phyloP scores from a whole-genome alignment of 1,140 invertebrate genomes.

The Drosophila bifasciata region DNA sequence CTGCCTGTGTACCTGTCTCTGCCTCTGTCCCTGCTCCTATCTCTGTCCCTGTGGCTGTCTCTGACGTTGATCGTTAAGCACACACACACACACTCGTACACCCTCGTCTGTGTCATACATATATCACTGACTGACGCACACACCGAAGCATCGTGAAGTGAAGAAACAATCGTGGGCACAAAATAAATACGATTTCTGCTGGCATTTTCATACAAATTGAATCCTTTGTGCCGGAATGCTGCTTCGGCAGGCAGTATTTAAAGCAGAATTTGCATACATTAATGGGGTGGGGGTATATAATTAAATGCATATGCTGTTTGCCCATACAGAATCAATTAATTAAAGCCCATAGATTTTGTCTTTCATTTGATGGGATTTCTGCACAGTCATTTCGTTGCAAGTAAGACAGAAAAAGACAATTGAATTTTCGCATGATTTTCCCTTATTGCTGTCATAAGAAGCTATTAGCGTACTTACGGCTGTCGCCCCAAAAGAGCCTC shows the following conservation, averaged over 20 bases:
- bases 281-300: constrained; percentile 1
- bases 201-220: constrained; percentile 21
- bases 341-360: neutral
- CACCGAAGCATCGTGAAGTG: constrained; percentile 30
- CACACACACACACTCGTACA: too few relatives aligned
- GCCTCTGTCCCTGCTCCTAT: too few relatives aligned
- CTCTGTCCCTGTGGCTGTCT: constrained; percentile 16
- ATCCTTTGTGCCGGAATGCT: constrained; percentile 8
- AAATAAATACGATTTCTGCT: constrained; percentile 15
- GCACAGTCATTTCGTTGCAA: neutral
- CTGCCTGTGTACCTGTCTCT: constrained; percentile 9
- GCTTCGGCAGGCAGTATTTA: constrained; percentile 3
- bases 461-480: constrained; percentile 72
- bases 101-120: constrained; percentile 18
- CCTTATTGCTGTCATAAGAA: constrained; percentile 63
- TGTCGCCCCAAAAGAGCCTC: constrained; percentile 30
- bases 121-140: constrained; percentile 4
- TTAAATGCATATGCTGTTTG: neutral
- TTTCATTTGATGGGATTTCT: neutral
- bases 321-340: constrained; percentile 15
- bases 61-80: neutral
- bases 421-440: constrained; percentile 57
- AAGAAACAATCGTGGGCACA: constrained; percentile 17
- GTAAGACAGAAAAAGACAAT: constrained; percentile 28
- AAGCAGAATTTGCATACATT: constrained; percentile 11